Base-by-base conservation (phyloP, 2,797 vertebrate species). In the Lepilemur ruficaudatus region DNA sequence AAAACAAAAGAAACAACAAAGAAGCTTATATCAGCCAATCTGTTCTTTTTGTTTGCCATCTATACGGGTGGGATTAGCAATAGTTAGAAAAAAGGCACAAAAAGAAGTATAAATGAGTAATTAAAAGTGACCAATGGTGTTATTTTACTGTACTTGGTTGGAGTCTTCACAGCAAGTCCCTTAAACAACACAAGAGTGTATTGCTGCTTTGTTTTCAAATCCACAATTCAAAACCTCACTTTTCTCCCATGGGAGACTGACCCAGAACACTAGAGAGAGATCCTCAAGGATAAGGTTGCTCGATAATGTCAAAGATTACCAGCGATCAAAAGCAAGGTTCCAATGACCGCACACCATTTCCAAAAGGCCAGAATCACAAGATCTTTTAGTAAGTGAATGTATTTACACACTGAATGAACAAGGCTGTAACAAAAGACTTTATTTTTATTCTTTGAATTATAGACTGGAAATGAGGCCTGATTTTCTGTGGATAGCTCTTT, bases 251-350 rank as follows among this genome's bases (percentile, higher is more conserved):
- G 30, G 89, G 91, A 97, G 59, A 87, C 83, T 93, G 96, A 97
- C 63, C 89, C 94, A 87, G 85, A 97, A 97, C 75, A 94, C 7
- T 69, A 43, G 50, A 96, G 72, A 94, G 94, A 97, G 85, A 97
- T 94, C 87, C 70, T 84, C 12, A 61, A 87, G 52, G 86, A 78
- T 95, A 91, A 97, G n/a, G 48, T 93, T 97, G 94, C 91, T 96
- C 97, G 97, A 85, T 97, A 72, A 97, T 84, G 93, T 96, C 93
- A 96, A 50, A 94, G 93, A 93, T 96, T 83, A 96, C 89, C 93
- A 91, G 88, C 76, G 96, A 98, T 96, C 97, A 97, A 98, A 98
- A 98, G 75, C 52, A 91, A 98, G 96, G 57, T 96, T 97, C 92
- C 95, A 96, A 75, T 90, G 97, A 97, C 69, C 38, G 43, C 35